Conservation (phyloP, 37 sponge, comb jelly and placozoan genomes). For the Aplysina aerophoba region DNA sequence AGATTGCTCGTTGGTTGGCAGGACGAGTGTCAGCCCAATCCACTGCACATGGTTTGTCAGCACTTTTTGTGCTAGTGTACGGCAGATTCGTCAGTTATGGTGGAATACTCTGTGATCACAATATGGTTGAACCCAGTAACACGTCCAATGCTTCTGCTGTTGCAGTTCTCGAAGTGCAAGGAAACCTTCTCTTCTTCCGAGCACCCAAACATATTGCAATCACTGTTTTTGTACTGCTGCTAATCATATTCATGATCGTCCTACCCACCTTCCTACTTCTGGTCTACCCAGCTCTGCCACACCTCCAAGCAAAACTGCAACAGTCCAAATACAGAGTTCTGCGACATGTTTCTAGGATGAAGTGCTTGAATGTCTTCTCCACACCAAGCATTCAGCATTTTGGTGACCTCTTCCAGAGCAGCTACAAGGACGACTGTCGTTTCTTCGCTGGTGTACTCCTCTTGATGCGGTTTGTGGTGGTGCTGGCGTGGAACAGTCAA, state of each 20-base stretch:
- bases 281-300: conserved; percentile 14
- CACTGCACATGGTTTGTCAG: no score
- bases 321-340: not conserved
- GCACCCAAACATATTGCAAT: not conserved
- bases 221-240: no score
- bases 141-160: not conserved
- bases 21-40: no score
- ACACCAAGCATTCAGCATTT: not conserved
- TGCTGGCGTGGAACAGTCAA: conserved; percentile 22
- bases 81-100: no score
- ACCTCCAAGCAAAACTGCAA: not conserved
- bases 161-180: not conserved
- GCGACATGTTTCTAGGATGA: not conserved
- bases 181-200: not conserved
- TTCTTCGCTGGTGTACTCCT: conserved; percentile 17
- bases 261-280: conserved; percentile 11
- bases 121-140: no score
- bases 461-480: not conserved
- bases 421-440: conserved; percentile 16
- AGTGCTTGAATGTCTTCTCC: not conserved
- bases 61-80: no score
- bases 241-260: conserved; percentile 12
- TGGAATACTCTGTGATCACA: no score
- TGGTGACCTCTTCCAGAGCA: conserved; percentile 24
- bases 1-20: no score